These are phyloP conservation scores for Syrphus vitripennis DNA, from an alignment of 2,888 invertebrate species.

Conservation along the genomic window DNA sequence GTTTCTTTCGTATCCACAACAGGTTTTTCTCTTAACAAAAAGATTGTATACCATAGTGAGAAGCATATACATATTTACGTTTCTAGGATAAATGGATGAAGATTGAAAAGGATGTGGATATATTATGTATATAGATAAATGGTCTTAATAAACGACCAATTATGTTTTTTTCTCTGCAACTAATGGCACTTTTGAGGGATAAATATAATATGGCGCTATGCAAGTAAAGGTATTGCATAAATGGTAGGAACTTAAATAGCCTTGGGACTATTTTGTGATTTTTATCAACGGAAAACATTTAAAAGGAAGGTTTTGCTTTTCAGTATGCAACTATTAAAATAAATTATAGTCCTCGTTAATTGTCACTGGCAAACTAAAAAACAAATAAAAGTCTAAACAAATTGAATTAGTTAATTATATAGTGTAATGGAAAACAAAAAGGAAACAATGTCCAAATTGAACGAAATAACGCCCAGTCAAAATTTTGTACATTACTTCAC, in stretches of 20 bases:
- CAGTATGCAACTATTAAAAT: background rate
- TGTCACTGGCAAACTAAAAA: too few species aligned
- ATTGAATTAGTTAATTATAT: too few species aligned
- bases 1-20: conserved; percentile 25
- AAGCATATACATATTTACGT: too few species aligned
- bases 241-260: background rate
- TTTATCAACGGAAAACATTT: background rate
- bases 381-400: too few species aligned
- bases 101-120: conserved; percentile 58
- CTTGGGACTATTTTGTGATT: background rate
- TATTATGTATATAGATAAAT: conserved; percentile 47
- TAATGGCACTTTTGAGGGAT: background rate
- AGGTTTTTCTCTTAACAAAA: conserved; percentile 23
- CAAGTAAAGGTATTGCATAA: background rate
- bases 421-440: too few species aligned
- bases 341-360: too few species aligned
- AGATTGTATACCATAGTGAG: conserved; percentile 31
- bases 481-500: too few species aligned
- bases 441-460: too few species aligned
- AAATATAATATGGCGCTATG: background rate
- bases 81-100: conserved; percentile 23
- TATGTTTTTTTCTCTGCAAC: conserved; percentile 24
- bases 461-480: too few species aligned
- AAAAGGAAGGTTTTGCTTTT: background rate
- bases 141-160: conserved; percentile 56